Evolutionary conservation across 2,113 vertebrate species (phyloP), one percentile per base, ranked within the genome.

Genomic region (Crotalus tigris): DNA sequence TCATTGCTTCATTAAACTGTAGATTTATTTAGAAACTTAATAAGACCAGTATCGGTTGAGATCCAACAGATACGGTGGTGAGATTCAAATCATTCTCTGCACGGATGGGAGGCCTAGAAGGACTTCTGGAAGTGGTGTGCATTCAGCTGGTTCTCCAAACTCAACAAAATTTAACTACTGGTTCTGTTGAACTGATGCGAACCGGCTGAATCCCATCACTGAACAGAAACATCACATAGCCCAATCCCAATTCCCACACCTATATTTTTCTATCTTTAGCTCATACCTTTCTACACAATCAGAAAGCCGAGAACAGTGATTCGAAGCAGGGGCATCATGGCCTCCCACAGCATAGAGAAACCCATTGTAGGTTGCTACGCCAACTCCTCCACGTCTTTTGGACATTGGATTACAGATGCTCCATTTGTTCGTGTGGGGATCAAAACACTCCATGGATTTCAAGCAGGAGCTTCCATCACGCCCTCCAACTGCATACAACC

Each of bases 391-490:
- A 92, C 99, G 97, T 94, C 99, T 97, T 96, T 99, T 99, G 49
- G 98, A 98, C 99, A 99, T 99, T 0, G 98, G 96, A 7, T 99
- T 98, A 81, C 99, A 99, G 21, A 98, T 94, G 91, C 98, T 99
- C 99, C 99, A 99, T 94, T 99, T 99, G 97, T 99, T 99, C 19
- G 99, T 99, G 95, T 99, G 99, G 0, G 99, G 99, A 88, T 99
- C 99, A 44, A 99, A 99, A 57, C 98, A 99, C 96, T 99, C 99
- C 98, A 99, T 99, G 7, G 99, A 99, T 95, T 98, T 98, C 64
- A 99, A 97, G 92, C 99, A 99, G 0, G 99, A 99, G 97, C 99
- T 99, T 88, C 99, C 99, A 3, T 99, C 99, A 57, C 99, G 97
- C 29, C 99, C 99, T 0, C 99, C 99, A 0, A 99, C 98, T 0